Evolutionary conservation across 2,113 vertebrate genomes (phyloP).

Genomic region (Strix aluco): DNA sequence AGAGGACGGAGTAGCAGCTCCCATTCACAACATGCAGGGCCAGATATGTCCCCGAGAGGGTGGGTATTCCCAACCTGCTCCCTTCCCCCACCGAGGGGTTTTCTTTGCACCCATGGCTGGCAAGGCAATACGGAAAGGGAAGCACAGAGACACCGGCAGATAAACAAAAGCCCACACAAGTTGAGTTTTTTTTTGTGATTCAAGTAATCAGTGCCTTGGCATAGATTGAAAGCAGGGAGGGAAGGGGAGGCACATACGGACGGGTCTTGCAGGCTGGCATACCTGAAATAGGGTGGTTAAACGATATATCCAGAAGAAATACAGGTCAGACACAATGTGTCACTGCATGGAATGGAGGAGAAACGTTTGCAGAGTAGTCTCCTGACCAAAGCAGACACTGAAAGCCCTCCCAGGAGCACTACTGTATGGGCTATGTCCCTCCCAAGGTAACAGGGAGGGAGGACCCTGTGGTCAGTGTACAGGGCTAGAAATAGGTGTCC

Average conservation of each 20-base stretch:
- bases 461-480: background rate
- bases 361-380: background rate
- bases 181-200: background rate
- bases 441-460: background rate
- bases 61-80: background rate
- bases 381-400: background rate
- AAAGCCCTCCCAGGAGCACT: background rate
- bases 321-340: background rate
- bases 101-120: background rate
- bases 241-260: fast-evolving
- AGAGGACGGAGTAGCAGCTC: background rate
- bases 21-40: slow-evolving; percentile 26
- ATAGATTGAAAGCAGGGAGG: background rate
- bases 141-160: background rate
- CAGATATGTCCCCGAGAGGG: background rate
- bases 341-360: background rate
- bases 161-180: background rate
- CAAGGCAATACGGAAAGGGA: background rate
- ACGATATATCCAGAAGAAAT: background rate
- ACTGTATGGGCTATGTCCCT: background rate
- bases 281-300: background rate
- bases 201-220: background rate
- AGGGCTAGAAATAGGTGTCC: background rate
- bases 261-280: background rate
- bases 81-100: background rate